These are phyloP conservation scores for Cotesia typhae DNA, from an alignment of 1,140 invertebrate species.

Conservation along the genomic window DNA sequence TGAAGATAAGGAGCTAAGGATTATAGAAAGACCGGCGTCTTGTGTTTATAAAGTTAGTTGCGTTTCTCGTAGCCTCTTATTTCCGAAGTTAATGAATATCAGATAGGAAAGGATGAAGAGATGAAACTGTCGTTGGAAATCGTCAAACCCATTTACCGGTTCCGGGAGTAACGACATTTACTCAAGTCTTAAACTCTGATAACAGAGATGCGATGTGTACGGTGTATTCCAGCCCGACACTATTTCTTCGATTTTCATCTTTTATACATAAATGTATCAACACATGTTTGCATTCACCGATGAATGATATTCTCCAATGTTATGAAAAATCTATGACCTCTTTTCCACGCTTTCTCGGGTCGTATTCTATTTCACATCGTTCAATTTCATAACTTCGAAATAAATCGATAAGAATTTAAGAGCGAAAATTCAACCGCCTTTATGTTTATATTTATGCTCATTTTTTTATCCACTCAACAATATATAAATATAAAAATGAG, in stretches of 20 bases:
- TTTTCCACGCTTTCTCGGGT: not conserved
- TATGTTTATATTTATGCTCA: not conserved
- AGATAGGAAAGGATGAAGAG: slow-evolving; percentile 27
- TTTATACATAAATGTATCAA: not conserved
- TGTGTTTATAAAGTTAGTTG: slow-evolving; percentile 12
- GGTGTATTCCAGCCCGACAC: not conserved
- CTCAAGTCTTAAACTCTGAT: slow-evolving; percentile 35
- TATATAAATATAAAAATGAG: too few species aligned
- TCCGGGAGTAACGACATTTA: slow-evolving; percentile 39
- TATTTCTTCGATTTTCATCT: not conserved
- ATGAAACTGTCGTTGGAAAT: slow-evolving; percentile 27
- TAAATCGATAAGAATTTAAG: slow-evolving; percentile 13
- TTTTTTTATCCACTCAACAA: not conserved
- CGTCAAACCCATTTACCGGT: slow-evolving; percentile 32
- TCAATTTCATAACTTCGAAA: slow-evolving; percentile 32
- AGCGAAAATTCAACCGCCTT: not conserved
- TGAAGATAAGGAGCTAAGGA: slow-evolving; percentile 27
- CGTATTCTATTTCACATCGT: slow-evolving; percentile 9
- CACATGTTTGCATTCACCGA: slow-evolving; percentile 16
- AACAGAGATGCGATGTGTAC: slow-evolving; percentile 30
- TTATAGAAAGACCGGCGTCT: slow-evolving; percentile 9
- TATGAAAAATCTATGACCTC: slow-evolving; percentile 32
- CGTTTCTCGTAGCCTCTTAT: slow-evolving; percentile 29
- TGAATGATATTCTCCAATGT: slow-evolving; percentile 33
- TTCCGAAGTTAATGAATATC: slow-evolving; percentile 39